Conservation (phyloP, 1,140 invertebrate species). For the Chironomus striatipennis region DNA sequence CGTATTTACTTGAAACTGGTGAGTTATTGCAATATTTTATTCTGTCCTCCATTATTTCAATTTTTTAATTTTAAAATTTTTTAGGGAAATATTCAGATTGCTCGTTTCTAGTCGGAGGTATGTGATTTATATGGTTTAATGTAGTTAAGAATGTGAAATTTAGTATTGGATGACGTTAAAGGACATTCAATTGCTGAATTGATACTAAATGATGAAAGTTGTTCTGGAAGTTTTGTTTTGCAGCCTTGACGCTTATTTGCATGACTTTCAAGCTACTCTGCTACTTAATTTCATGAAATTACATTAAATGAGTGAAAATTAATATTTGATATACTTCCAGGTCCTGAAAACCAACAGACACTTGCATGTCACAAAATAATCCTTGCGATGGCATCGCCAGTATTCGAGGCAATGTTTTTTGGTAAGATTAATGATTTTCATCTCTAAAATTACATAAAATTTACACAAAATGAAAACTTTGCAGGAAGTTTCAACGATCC, state of each 20-base stretch:
- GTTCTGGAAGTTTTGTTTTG: no score
- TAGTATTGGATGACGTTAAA: no score
- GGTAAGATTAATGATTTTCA: conserved; percentile 30
- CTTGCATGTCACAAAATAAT: conserved; percentile 71
- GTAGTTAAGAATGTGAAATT: no score
- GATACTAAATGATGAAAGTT: no score
- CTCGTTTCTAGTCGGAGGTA: conserved; percentile 65
- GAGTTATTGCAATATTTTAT: conserved; percentile 33
- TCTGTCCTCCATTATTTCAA: background rate
- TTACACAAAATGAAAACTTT: no score
- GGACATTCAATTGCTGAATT: no score
- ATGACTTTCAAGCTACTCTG: background rate
- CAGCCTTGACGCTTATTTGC: background rate
- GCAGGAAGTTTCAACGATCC: conserved; percentile 50
- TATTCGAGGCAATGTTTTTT: conserved; percentile 73
- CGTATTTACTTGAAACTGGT: conserved; percentile 59
- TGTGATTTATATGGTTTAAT: background rate
- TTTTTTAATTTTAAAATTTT: background rate
- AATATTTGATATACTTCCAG: no score
- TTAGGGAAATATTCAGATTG: conserved; percentile 49
- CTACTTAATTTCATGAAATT: no score
- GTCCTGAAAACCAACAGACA: conserved; percentile 57
- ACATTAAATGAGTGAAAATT: no score
- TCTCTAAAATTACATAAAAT: no score
- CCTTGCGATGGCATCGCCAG: conserved; percentile 74